Percentiles rank a stretch among this genome's conserved stretches.
These are phyloP conservation scores for Schrankia costaestrigalis DNA, from an alignment of 2,888 invertebrate species.

Conservation along the genomic window DNA sequence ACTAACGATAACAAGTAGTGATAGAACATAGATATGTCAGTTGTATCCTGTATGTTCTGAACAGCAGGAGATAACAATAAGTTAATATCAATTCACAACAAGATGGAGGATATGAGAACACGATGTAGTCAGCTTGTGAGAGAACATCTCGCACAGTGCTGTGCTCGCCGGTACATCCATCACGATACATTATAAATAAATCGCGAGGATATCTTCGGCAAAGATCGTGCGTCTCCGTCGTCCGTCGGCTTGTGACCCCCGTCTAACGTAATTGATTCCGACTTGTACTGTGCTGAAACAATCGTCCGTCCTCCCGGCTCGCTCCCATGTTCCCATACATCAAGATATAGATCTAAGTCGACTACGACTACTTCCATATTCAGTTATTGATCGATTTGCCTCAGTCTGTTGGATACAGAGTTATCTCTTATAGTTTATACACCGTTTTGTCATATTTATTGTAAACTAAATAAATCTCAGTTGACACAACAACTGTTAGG, in stretches of 20 bases:
- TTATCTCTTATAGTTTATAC: constrained; percentile 25
- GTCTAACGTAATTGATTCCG: constrained; percentile 34
- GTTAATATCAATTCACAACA: no score
- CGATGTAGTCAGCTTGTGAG: no score
- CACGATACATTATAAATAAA: constrained; percentile 22
- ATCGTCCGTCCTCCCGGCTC: constrained; percentile 25
- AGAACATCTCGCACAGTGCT: no score
- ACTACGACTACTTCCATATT: constrained; percentile 7
- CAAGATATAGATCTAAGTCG: constrained; percentile 31
- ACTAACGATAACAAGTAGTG: no score
- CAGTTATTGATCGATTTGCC: constrained; percentile 25
- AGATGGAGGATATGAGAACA: no score
- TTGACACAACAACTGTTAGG: constrained; percentile 6
- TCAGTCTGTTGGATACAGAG: constrained; percentile 20
- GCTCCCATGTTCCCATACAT: constrained; percentile 24
- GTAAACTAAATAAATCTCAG: constrained; percentile 5
- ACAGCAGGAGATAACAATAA: no score
- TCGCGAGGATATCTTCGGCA: constrained; percentile 13
- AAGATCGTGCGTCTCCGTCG: constrained; percentile 21
- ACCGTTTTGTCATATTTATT: constrained; percentile 28
- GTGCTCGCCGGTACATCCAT: constrained; percentile 1
- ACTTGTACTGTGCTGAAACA: constrained; percentile 36
- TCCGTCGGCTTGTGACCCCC: constrained; percentile 27
- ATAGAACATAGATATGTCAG: no score
- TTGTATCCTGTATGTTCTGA: no score